Evolutionary conservation across 2,888 invertebrate species (phyloP).

Genomic region (Phengaris arion): DNA sequence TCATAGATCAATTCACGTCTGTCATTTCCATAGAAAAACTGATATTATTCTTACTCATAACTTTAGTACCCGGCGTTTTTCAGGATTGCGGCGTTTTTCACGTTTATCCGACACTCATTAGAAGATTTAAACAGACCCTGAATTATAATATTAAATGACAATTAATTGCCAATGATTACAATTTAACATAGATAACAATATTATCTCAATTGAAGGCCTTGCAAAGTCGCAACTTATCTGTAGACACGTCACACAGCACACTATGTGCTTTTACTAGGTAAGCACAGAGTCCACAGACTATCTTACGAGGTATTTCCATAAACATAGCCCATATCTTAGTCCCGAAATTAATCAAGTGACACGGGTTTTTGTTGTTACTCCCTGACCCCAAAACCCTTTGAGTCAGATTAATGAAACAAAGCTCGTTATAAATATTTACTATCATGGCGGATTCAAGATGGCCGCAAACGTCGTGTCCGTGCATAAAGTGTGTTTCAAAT

Average conservation of each 20-base stretch:
- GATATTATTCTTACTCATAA: too few relatives aligned
- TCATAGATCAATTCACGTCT: too few relatives aligned
- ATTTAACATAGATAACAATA: too few relatives aligned
- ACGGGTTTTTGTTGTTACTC: slow-evolving; percentile 21
- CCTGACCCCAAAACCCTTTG: slow-evolving; percentile 24
- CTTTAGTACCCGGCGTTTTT: too few relatives aligned
- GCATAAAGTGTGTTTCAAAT: slow-evolving; percentile 8
- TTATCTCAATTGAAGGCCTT: too few relatives aligned
- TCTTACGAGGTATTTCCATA: slow-evolving; percentile 16
- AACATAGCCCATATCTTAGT: slow-evolving; percentile 19
- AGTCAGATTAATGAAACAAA: slow-evolving; percentile 27
- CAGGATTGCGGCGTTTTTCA: too few relatives aligned
- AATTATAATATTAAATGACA: too few relatives aligned
- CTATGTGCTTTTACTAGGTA: neutral
- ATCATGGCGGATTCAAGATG: slow-evolving; percentile 22
- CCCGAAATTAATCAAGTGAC: slow-evolving; percentile 27
- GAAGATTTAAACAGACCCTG: too few relatives aligned
- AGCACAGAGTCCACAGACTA: neutral
- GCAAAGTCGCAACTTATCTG: neutral
- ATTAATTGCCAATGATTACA: too few relatives aligned
- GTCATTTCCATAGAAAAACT: too few relatives aligned
- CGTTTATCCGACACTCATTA: too few relatives aligned
- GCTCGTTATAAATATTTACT: slow-evolving; percentile 27
- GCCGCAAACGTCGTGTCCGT: neutral
- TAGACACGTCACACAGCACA: neutral